Evolutionary conservation across 1,140 invertebrate species (phyloP).

Genomic region (Drosophila pallidifrons): DNA sequence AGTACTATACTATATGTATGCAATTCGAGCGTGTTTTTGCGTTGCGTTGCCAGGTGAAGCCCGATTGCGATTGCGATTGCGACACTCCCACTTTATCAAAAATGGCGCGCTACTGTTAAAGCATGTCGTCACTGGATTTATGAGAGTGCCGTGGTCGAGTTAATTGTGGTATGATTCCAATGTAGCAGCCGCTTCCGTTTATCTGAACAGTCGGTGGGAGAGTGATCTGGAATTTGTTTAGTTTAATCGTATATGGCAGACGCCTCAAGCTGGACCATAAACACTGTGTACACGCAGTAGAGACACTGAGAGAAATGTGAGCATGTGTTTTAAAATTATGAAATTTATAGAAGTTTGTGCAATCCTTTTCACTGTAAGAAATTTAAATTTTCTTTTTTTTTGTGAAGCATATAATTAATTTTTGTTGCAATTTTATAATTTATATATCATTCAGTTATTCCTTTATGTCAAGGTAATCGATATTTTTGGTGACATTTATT

Average conservation of each 20-base stretch:
- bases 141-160: slow-evolving; percentile 27
- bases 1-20: background rate
- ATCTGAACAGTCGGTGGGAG: slow-evolving; percentile 57
- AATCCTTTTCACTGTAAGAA: no score
- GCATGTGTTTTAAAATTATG: background rate
- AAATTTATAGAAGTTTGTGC: background rate
- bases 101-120: background rate
- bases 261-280: slow-evolving; percentile 4
- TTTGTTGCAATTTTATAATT: no score
- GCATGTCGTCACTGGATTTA: slow-evolving; percentile 50
- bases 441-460: no score
- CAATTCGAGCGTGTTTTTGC: background rate
- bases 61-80: slow-evolving; percentile 2
- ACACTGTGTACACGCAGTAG: slow-evolving; percentile 6
- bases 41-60: slow-evolving; percentile 30
- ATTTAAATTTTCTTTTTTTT: no score
- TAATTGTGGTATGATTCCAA: slow-evolving; percentile 1
- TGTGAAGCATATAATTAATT: no score
- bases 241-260: slow-evolving; percentile 3
- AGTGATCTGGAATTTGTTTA: slow-evolving; percentile 56
- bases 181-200: slow-evolving; percentile 15
- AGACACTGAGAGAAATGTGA: slow-evolving; percentile 2
- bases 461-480: no score
- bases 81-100: slow-evolving; percentile 28
- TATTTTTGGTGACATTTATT: no score